Evolutionary conservation across 2,888 invertebrate species (phyloP), one percentile per base, ranked within the genome.

Genomic region (Drosophila nr. perissopoda): DNA sequence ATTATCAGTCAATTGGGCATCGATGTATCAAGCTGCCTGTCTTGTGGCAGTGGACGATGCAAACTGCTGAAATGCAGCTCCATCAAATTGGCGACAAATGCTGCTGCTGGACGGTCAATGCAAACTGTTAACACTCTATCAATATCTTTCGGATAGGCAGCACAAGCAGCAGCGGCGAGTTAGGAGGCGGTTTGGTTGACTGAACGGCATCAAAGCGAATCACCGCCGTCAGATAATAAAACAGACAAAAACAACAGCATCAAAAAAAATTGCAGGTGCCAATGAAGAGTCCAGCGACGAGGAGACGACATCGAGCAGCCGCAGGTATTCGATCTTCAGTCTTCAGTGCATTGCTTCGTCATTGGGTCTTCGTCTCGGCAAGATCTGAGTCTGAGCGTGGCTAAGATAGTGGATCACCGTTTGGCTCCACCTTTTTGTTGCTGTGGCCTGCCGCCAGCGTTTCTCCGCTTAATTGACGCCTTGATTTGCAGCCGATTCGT

Each of bases 391-490:
- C 68, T 58, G 25, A 78, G 80, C 76, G 80, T 76, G 80, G 66
- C 79, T 67, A 56, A 68, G 79, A 79, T 76, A 76, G 72, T 76
- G 61, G 60, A 72, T 80, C 65, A 65, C 52, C 52, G 36, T 51
- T 57, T 74, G 72, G 68, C 81, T 81, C 80, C 80, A 72, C 80
- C 80, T 81, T 78, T 81, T 81, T 78, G 80, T 72, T 81, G 81
- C 80, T 72, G 67, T 40, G 59, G 61, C 59, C 51, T 34, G 81
- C 70, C 66, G 70, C 56, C 70, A 76, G 78, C 64, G 79, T 75
- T 81, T 74, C 76, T 69, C 56, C 65, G 54, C 78, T 81, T 80
- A 80, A 80, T 80, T 77, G 80, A 80, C 80, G 80, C 81, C 81
- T 80, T 81, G 81, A 78, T 77, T 81, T 81, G 71, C 71, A 70